These are phyloP conservation scores for Alouatta palliata DNA, from an alignment of 2,113 vertebrate genomes.

Conservation along the genomic window DNA sequence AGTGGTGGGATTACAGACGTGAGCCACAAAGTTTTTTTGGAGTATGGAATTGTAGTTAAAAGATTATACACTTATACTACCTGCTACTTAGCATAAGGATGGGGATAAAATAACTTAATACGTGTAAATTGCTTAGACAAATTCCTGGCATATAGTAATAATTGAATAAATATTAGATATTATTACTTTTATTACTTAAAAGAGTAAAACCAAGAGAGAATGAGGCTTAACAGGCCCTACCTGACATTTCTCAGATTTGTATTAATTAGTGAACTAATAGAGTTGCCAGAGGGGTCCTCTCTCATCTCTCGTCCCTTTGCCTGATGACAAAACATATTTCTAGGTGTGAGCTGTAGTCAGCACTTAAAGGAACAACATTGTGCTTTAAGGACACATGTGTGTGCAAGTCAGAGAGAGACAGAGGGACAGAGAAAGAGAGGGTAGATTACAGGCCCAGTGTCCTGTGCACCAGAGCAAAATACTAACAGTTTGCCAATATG, in stretches of 20 bases:
- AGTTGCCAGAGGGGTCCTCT: slow-evolving; percentile 19
- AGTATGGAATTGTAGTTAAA: not conserved
- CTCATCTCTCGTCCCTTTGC: slow-evolving; percentile 11
- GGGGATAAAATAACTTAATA: slow-evolving; percentile 47
- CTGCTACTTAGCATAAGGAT: not conserved
- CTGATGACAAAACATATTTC: slow-evolving; percentile 25
- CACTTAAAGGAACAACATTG: not conserved
- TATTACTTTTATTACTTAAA: slow-evolving; percentile 46
- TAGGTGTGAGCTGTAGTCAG: not conserved
- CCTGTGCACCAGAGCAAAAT: not conserved
- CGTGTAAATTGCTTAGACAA: slow-evolving; percentile 14
- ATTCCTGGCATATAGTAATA: not conserved
- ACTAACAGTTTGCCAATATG: not conserved
- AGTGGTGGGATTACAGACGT: too few species aligned
- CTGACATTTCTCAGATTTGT: slow-evolving; percentile 53
- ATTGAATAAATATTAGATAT: slow-evolving; percentile 62
- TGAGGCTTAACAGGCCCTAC: not conserved
- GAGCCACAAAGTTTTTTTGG: not conserved
- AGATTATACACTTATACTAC: not conserved
- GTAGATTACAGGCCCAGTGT: not conserved
- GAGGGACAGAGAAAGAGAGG: not conserved
- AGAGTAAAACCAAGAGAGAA: slow-evolving; percentile 41
- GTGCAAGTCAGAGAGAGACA: not conserved
- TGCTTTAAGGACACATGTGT: not conserved
- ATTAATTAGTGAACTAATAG: slow-evolving; percentile 58